These are phyloP conservation scores for Acanthurus tractus DNA, from an alignment of 2,797 vertebrate genomes.

Conservation along the genomic window DNA sequence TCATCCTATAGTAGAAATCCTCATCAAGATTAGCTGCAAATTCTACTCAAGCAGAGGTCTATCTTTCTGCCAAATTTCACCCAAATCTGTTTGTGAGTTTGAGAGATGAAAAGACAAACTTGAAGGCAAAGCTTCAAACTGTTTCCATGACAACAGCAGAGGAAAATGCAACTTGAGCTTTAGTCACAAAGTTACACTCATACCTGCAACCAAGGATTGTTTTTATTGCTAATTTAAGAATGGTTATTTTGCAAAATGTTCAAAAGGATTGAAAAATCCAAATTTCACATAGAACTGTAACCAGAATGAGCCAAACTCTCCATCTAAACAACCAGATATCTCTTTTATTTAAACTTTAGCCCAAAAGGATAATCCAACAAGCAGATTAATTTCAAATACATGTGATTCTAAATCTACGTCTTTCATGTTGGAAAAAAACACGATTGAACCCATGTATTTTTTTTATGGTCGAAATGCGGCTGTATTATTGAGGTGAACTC, in stretches of 20 bases:
- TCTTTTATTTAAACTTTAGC: neutral
- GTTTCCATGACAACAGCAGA: neutral
- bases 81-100: slow-evolving; percentile 6
- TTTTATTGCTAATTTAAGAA: neutral
- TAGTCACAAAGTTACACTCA: neutral
- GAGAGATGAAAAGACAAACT: slow-evolving; percentile 19
- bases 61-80: slow-evolving; percentile 2
- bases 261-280: neutral
- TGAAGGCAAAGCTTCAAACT: neutral
- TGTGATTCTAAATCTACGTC: neutral
- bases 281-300: neutral
- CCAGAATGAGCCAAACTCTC: neutral
- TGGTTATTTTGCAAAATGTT: neutral
- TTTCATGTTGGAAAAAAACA: neutral
- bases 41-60: slow-evolving; percentile 25
- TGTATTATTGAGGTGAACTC: neutral
- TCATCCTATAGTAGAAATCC: neutral
- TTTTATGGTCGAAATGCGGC: neutral
- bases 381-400: neutral
- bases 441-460: neutral
- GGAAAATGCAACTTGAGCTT: neutral
- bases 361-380: neutral
- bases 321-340: neutral
- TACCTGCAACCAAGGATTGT: neutral
- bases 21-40: slow-evolving; percentile 4